Conservation (phyloP, 2,888 invertebrate genomes). For the Amaurobius ferox region DNA sequence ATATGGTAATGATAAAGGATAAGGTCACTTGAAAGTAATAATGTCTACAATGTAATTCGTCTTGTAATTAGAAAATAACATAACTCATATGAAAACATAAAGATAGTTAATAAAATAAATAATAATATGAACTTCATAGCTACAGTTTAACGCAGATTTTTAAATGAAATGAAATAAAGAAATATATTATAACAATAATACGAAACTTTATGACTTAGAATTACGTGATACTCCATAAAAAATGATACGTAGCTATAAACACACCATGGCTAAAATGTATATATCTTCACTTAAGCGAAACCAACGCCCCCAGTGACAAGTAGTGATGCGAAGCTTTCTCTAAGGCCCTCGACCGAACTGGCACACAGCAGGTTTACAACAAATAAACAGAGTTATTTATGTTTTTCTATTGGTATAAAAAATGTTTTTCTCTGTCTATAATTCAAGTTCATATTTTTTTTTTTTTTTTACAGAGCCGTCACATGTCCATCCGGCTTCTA, state of each 20-base stretch:
- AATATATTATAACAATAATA: too few relatives aligned
- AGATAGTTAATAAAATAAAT: too few relatives aligned
- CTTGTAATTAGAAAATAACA: too few relatives aligned
- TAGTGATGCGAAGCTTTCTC: constrained; percentile 51
- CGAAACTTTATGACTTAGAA: too few relatives aligned
- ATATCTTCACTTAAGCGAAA: background rate
- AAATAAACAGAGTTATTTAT: constrained; percentile 66
- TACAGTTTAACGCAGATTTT: too few relatives aligned
- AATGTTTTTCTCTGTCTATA: constrained; percentile 63
- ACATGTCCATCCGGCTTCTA: constrained; percentile 64
- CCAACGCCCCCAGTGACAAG: background rate
- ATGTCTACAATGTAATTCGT: too few relatives aligned
- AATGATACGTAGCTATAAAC: too few relatives aligned
- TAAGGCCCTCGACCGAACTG: constrained; percentile 67
- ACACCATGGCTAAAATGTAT: too few relatives aligned
- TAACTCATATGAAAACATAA: too few relatives aligned
- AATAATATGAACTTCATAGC: too few relatives aligned
- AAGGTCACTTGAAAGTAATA: constrained; percentile 8
- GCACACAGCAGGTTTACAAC: constrained; percentile 69
- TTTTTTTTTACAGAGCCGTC: constrained; percentile 68
- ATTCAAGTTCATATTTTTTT: constrained; percentile 59
- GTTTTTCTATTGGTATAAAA: constrained; percentile 70
- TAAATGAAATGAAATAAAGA: too few relatives aligned
- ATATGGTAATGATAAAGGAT: background rate
- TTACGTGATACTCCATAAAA: too few relatives aligned